Percentiles rank a stretch among this genome's conserved stretches.
phyloP scores from a whole-genome alignment of 2,797 vertebrate genomes.

The Petrocephalus sullivani region DNA sequence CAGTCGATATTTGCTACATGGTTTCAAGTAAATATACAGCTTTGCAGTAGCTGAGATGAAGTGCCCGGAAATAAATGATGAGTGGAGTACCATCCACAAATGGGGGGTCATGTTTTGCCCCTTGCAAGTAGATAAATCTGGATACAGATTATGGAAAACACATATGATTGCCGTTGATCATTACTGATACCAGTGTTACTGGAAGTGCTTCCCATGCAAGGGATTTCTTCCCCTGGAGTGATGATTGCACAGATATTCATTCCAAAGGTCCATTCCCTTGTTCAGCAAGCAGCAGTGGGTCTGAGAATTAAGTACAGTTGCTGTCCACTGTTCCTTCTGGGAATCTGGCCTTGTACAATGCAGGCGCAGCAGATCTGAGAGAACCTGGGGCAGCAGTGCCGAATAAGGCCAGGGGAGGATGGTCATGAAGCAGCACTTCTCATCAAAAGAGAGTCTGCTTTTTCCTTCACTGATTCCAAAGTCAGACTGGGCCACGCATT shows the following conservation, averaged over 20 bases:
- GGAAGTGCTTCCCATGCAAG: constrained; percentile 1
- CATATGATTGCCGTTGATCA: neutral
- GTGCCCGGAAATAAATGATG: neutral
- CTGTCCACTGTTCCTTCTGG: constrained; percentile 47
- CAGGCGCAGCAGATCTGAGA: constrained; percentile 25
- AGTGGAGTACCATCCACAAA: neutral
- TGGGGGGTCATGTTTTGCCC: neutral
- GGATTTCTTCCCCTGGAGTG: neutral
- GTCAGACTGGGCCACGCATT: neutral
- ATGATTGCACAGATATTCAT: constrained; percentile 17
- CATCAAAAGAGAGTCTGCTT: neutral
- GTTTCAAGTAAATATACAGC: neutral
- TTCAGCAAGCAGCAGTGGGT: constrained; percentile 40
- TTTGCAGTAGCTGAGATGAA: neutral
- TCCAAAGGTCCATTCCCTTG: neutral
- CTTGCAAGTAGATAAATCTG: neutral
- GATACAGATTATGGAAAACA: neutral
- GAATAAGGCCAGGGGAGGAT: neutral
- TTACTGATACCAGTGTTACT: neutral
- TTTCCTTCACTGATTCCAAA: neutral
- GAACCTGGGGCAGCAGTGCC: neutral
- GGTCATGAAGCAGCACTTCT: neutral
- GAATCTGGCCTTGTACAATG: constrained; percentile 51
- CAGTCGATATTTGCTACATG: neutral
- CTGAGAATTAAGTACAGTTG: constrained; percentile 50